A percentile compares a stretch with the other conserved stretches of the same genome.
These are phyloP conservation scores for Genyomyrus donnyi DNA, from an alignment of 2,113 vertebrate species.

Conservation along the genomic window DNA sequence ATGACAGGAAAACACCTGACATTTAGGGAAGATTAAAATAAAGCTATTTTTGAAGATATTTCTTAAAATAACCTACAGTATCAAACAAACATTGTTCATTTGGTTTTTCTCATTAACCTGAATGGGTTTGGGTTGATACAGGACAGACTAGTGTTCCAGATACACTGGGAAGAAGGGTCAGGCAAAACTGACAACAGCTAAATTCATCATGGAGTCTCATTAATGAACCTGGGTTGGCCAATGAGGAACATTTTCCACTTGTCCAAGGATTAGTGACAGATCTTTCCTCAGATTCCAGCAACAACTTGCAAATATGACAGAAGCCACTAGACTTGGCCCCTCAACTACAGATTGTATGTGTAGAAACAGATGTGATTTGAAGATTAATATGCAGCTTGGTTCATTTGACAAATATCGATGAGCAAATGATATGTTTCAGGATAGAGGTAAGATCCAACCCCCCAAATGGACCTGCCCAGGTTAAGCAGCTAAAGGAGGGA, in stretches of 20 bases:
- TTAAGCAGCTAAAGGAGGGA: too few relatives aligned
- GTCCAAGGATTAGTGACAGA: not conserved
- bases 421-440: too few relatives aligned
- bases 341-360: too few relatives aligned
- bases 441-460: too few relatives aligned
- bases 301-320: not conserved
- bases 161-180: not conserved
- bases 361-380: too few relatives aligned
- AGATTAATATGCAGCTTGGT: too few relatives aligned
- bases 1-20: not conserved
- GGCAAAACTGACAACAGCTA: not conserved
- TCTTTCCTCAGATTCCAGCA: not conserved
- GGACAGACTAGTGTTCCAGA: not conserved
- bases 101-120: not conserved
- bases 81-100: not conserved
- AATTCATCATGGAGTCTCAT: not conserved
- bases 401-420: too few relatives aligned
- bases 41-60: too few relatives aligned
- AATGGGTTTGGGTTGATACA: not conserved
- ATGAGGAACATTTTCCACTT: not conserved
- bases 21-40: too few relatives aligned
- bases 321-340: too few relatives aligned
- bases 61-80: too few relatives aligned
- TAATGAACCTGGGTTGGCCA: not conserved
- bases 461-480: too few relatives aligned